phyloP scores from a whole-genome alignment of 2,113 vertebrate genomes.

The Platycercus adscitus region DNA sequence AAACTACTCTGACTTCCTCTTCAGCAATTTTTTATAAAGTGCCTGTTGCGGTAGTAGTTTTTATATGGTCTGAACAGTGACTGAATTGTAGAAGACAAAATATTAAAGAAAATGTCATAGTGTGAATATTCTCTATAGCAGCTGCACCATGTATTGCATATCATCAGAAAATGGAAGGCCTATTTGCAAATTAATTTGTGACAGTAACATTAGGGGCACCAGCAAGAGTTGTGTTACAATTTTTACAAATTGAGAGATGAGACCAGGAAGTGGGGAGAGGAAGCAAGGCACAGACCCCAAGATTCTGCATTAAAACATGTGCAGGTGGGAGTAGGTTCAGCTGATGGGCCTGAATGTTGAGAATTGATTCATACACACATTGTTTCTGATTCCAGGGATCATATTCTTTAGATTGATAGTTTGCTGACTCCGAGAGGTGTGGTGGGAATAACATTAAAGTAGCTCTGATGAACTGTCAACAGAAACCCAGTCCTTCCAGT shows the following conservation, averaged over 20 bases:
- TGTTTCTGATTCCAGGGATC: background rate
- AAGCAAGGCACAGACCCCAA: accelerated
- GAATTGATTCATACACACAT: background rate
- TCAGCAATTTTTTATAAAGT: background rate
- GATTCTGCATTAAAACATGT: background rate
- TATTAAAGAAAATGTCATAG: background rate
- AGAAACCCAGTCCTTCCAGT: background rate
- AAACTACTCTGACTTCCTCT: background rate
- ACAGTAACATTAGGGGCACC: background rate
- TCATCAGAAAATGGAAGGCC: background rate
- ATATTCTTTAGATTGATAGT: background rate
- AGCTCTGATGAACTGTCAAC: background rate
- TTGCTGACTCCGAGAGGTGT: background rate
- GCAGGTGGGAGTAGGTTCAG: background rate
- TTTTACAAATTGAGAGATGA: background rate
- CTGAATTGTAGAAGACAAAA: background rate
- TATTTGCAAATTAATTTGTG: background rate
- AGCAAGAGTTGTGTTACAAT: background rate
- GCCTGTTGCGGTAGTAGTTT: background rate
- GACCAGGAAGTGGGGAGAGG: background rate
- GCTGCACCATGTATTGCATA: background rate
- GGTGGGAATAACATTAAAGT: background rate
- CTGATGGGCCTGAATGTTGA: background rate
- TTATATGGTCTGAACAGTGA: background rate
- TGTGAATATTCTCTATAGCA: background rate